Percentiles rank a stretch among this genome's conserved stretches.
Conservation (phyloP, 2,797 vertebrate species). For the Champsocephalus esox region DNA sequence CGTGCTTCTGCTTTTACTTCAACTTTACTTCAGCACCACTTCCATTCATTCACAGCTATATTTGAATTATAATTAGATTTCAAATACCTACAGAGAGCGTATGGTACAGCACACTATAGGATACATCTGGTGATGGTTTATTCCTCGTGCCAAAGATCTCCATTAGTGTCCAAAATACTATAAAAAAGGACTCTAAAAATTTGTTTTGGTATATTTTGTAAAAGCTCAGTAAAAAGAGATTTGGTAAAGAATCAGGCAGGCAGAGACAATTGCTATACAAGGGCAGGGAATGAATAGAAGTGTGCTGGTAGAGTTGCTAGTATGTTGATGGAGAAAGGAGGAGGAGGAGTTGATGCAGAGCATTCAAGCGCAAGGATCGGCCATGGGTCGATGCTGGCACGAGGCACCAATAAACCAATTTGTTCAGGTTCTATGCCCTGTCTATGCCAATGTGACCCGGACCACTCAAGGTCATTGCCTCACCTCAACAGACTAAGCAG, state of each 20-base stretch:
- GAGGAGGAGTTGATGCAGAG: background rate
- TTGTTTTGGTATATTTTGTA: background rate
- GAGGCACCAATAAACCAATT: too few relatives aligned
- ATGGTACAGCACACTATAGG: background rate
- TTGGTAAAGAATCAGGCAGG: background rate
- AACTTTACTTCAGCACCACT: background rate
- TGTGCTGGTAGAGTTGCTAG: too few relatives aligned
- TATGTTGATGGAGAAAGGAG: background rate
- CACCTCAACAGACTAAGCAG: too few relatives aligned
- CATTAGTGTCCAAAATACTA: background rate
- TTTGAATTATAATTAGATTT: background rate
- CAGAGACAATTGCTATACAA: too few relatives aligned
- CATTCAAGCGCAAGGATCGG: too few relatives aligned
- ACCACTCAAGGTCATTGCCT: too few relatives aligned
- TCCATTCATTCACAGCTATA: background rate
- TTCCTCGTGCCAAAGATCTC: background rate
- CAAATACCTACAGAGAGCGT: background rate
- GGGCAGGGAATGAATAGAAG: too few relatives aligned
- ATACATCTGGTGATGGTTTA: background rate
- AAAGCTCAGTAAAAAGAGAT: background rate
- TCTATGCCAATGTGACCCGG: too few relatives aligned
- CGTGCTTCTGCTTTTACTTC: background rate
- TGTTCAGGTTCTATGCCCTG: too few relatives aligned
- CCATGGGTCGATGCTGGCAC: too few relatives aligned
- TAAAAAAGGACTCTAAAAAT: background rate